A percentile compares a stretch with the other conserved stretches of the same genome.
Evolutionary conservation across 2,113 vertebrate genomes (phyloP).

Genomic region (Poeciliopsis prolifica): DNA sequence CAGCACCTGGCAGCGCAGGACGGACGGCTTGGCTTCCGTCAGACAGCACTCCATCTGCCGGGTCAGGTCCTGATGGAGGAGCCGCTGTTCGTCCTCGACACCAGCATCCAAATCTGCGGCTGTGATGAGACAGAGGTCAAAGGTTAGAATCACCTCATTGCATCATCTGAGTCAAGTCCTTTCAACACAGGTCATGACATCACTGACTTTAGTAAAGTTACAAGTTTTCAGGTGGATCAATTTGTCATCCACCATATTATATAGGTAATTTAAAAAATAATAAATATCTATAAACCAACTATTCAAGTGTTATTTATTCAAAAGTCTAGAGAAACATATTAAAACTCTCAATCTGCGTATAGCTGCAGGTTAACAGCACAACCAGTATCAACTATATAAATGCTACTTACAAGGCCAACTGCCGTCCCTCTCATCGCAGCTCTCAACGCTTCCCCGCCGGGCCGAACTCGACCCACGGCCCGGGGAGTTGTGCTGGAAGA

Average conservation of each 20-base stretch:
- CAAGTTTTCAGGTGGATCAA: no score
- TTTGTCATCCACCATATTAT: no score
- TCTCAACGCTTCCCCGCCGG: constrained; percentile 68
- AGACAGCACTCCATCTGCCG: constrained; percentile 73
- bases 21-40: constrained; percentile 70
- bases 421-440: constrained; percentile 53
- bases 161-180: not conserved
- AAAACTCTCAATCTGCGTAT: no score
- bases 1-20: constrained; percentile 74
- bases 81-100: constrained; percentile 55
- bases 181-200: not conserved
- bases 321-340: no score
- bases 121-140: constrained; percentile 23
- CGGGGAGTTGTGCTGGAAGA: constrained; percentile 39
- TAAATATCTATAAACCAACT: no score
- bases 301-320: no score
- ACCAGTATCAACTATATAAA: not conserved
- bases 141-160: not conserved
- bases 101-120: constrained; percentile 18
- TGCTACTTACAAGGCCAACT: constrained; percentile 64
- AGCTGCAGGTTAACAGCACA: not conserved
- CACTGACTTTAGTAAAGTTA: no score
- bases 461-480: constrained; percentile 2
- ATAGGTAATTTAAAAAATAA: no score
- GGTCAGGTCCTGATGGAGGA: constrained; percentile 65